Evolutionary conservation across 2,888 invertebrate species (phyloP).

Genomic region (Eilema griseolum): DNA sequence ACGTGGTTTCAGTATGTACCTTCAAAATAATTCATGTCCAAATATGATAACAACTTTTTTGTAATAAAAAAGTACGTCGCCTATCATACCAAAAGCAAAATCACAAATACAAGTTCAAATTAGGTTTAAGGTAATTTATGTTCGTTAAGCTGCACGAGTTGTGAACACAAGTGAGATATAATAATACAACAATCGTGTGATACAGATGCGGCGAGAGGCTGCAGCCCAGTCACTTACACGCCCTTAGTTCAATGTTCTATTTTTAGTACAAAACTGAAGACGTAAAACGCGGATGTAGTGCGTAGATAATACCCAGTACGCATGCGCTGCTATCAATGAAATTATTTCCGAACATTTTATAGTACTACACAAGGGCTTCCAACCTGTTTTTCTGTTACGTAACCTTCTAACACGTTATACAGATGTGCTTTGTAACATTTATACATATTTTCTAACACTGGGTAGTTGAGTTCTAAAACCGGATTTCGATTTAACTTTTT

Average conservation of each 20-base stretch:
- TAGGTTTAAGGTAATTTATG: constrained; percentile 9
- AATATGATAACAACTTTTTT: constrained; percentile 2
- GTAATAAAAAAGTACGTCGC: not conserved
- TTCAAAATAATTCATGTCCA: not conserved
- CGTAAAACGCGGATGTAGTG: constrained; percentile 43
- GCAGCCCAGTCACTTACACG: constrained; percentile 51
- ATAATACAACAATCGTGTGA: constrained; percentile 20
- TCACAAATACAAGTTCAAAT: constrained; percentile 20
- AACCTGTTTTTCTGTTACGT: constrained; percentile 52
- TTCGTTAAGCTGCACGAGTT: not conserved
- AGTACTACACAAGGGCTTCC: constrained; percentile 50
- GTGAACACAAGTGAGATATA: not conserved
- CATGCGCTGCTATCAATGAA: constrained; percentile 57
- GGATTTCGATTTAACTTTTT: constrained; percentile 45
- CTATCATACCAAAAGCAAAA: not conserved
- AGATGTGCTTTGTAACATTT: constrained; percentile 49
- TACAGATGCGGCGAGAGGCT: constrained; percentile 47
- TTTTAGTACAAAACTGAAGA: constrained; percentile 51
- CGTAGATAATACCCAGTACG: constrained; percentile 43
- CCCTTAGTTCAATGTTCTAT: constrained; percentile 59
- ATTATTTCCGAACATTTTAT: constrained; percentile 55
- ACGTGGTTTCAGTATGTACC: not conserved
- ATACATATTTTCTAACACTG: constrained; percentile 44
- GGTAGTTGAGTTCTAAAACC: constrained; percentile 44
- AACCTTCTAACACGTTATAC: constrained; percentile 45